Base-by-base conservation (phyloP, 2,113 vertebrate genomes). In the Malurus melanocephalus region DNA sequence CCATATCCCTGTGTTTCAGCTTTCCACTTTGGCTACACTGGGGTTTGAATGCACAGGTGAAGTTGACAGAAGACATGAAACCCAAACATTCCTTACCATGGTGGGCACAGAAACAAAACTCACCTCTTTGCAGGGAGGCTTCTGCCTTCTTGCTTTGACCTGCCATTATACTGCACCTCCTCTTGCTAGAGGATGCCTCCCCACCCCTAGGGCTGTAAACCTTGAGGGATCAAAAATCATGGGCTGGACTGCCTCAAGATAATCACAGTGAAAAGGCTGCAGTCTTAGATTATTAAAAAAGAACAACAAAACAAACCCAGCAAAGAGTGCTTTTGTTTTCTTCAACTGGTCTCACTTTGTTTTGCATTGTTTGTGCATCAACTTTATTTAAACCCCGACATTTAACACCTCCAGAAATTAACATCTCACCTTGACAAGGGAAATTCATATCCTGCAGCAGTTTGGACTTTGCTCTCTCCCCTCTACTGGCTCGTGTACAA, bases 141-240 rank as follows among this genome's bases (percentile, higher is more conserved):
- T 83, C 66, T 87, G 16, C 45, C 42, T 6, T 52, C 49, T 60
- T 78, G 43, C 13, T 67, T 56, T 1, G 2, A 71, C 23, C n/a
- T 87, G 35, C 30, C 19, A n/a, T 56, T 42, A 35, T 17, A 35
- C 6, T 43, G 32, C 56, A 57, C 5, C 21, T 30, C 7, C 27
- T 83, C 28, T 62, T 80, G 26, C 57, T 48, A 30, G 35, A 60
- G 30, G 40, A 52, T 73, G 45, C 27, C 27, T 64, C 42, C 38
- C 16, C 64, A 48, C 23, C 42, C 45, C 27, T n/a, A 17, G 48
- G 40, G 9, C 53, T 84, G n/a, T 62, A 52, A 48, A 71, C 16
- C 23, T 12, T 0, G 1, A 57, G 22, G 0, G 2, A 30, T 42
- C 28, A 82, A 87, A 81, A 72, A 46, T 21, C 1, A 2, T 1